Evolutionary conservation across 2,113 vertebrate species (phyloP).

Genomic region (Notothenia rossii): DNA sequence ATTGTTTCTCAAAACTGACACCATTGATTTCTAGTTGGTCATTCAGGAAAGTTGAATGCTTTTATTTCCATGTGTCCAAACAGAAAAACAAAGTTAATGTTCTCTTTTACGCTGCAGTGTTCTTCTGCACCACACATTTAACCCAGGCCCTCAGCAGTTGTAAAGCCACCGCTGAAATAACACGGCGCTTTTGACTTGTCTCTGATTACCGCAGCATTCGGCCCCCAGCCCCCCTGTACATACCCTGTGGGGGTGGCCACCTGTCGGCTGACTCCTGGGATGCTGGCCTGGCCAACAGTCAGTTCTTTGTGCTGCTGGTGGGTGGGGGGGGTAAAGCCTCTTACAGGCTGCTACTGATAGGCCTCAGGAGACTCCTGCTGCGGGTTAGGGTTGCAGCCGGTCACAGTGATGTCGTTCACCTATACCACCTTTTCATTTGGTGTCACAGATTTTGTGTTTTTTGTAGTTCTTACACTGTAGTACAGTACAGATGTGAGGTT

Average conservation of each 20-base stretch:
- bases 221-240: conserved; percentile 69
- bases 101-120: not conserved
- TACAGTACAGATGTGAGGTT: not conserved
- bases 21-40: not conserved
- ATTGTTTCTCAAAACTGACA: not conserved
- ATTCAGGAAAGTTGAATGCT: not conserved
- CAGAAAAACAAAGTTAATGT: not conserved
- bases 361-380: conserved; percentile 61
- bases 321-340: conserved; percentile 59
- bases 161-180: conserved; percentile 60
- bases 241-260: conserved; percentile 77
- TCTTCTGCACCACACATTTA: conserved; percentile 31
- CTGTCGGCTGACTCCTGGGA: conserved; percentile 74
- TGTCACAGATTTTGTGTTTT: not conserved
- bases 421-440: not conserved
- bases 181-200: conserved; percentile 64
- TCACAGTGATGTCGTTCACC: conserved; percentile 1
- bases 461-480: not conserved
- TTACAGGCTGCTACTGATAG: conserved; percentile 71
- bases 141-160: conserved; percentile 54
- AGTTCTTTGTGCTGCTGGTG: conserved; percentile 59
- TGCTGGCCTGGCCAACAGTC: conserved; percentile 53
- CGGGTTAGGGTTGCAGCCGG: conserved; percentile 25
- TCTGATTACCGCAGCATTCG: conserved; percentile 60
- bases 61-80: not conserved